Evolutionary conservation across 2,797 vertebrate genomes (phyloP).

Genomic region (Onychomys torridus): DNA sequence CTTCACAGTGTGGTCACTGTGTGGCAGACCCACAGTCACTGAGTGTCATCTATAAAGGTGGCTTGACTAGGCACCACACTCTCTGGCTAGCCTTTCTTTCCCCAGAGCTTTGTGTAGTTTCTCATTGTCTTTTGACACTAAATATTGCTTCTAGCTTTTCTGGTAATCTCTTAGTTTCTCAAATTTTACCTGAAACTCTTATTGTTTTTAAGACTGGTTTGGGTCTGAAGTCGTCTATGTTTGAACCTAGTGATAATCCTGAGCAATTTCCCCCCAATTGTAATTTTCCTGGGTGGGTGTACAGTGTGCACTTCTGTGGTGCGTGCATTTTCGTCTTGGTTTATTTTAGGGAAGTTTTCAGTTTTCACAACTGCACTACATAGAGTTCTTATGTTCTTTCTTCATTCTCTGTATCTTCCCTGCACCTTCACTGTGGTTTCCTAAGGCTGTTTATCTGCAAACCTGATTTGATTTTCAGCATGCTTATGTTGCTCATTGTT

Average conservation of each 20-base stretch:
- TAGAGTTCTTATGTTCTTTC: not conserved
- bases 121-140: not conserved
- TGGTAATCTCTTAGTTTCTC: constrained; percentile 1
- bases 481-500: not conserved
- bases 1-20: not conserved
- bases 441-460: not conserved
- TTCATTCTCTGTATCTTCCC: not conserved
- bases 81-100: not conserved
- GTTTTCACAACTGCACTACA: too few species aligned
- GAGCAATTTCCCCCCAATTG: not conserved
- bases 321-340: not conserved
- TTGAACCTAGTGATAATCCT: not conserved
- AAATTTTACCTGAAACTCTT: not conserved
- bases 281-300: constrained; percentile 23
- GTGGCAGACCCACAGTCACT: not conserved
- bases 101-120: not conserved
- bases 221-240: not conserved
- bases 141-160: not conserved
- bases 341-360: not conserved
- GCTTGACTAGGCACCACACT: not conserved
- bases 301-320: not conserved
- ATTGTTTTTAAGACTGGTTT: not conserved
- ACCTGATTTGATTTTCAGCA: not conserved
- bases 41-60: not conserved
- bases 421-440: not conserved